Evolutionary conservation across 1,140 invertebrate species (phyloP).

Genomic region (Uloborus diversus): DNA sequence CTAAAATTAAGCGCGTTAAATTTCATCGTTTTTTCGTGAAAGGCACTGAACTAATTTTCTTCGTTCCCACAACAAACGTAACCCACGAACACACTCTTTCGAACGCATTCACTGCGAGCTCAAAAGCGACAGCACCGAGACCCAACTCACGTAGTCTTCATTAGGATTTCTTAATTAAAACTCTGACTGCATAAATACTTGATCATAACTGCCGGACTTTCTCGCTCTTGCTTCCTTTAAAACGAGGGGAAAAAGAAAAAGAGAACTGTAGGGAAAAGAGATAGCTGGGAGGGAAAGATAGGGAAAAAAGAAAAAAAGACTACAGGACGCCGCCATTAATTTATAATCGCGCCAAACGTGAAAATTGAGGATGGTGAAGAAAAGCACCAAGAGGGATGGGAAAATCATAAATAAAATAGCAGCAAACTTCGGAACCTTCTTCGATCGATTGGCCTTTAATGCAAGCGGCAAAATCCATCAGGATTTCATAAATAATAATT

Average conservation of each 20-base stretch:
- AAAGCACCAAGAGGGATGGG: conserved; percentile 40
- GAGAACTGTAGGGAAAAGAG: not conserved
- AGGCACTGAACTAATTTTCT: too few relatives aligned
- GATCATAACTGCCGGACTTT: conserved; percentile 34
- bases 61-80: too few relatives aligned
- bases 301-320: not conserved
- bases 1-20: too few relatives aligned
- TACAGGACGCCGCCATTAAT: conserved; percentile 37
- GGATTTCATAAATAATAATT: conserved; percentile 56
- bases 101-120: too few relatives aligned
- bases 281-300: not conserved
- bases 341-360: conserved; percentile 53
- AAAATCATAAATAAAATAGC: conserved; percentile 53
- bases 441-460: conserved; percentile 45
- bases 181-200: conserved; percentile 39
- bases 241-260: not conserved
- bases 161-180: conserved; percentile 52
- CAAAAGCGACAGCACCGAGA: too few relatives aligned
- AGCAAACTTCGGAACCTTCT: conserved; percentile 28
- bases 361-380: conserved; percentile 39
- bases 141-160: conserved; percentile 26
- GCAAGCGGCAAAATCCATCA: conserved; percentile 51
- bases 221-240: conserved; percentile 6
- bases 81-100: too few relatives aligned
- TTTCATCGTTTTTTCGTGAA: too few relatives aligned